phyloP scores from a whole-genome alignment of 2,113 vertebrate species.

The Gobius niger region DNA sequence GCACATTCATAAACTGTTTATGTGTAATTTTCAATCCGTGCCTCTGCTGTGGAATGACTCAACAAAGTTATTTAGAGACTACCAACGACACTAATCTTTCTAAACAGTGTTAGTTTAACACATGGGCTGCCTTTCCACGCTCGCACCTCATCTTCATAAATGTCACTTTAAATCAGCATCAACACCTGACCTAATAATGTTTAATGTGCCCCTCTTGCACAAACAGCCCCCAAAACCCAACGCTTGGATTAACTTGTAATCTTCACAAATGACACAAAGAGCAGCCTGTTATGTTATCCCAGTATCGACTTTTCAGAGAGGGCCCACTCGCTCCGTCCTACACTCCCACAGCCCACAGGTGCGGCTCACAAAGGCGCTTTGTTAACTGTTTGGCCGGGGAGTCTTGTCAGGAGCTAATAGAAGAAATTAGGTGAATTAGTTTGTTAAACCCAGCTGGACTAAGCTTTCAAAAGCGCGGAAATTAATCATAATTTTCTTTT shows the following conservation, averaged over 20 bases:
- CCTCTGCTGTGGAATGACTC: neutral
- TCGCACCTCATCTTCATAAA: slow-evolving; percentile 9
- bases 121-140: slow-evolving; percentile 10
- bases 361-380: slow-evolving; percentile 58
- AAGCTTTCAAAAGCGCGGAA: slow-evolving; percentile 23
- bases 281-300: slow-evolving; percentile 37
- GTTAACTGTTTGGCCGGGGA: slow-evolving; percentile 45
- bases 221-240: neutral
- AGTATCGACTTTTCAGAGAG: slow-evolving; percentile 14
- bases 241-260: slow-evolving; percentile 18
- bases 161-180: neutral
- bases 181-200: slow-evolving; percentile 9
- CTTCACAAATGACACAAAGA: slow-evolving; percentile 41
- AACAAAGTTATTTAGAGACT: slow-evolving; percentile 8
- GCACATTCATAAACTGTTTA: neutral
- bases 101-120: slow-evolving; percentile 18
- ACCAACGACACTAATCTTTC: slow-evolving; percentile 14
- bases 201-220: slow-evolving; percentile 3
- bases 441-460: slow-evolving; percentile 34
- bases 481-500: slow-evolving; percentile 41
- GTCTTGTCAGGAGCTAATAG: slow-evolving; percentile 14
- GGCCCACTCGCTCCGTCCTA: slow-evolving; percentile 31
- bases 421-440: slow-evolving; percentile 43
- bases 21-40: neutral
- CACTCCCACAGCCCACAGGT: slow-evolving; percentile 53